Percentiles rank a stretch among this genome's conserved stretches.
Conservation (phyloP, 2,113 vertebrate genomes). For the Mormyrus lacerda region DNA sequence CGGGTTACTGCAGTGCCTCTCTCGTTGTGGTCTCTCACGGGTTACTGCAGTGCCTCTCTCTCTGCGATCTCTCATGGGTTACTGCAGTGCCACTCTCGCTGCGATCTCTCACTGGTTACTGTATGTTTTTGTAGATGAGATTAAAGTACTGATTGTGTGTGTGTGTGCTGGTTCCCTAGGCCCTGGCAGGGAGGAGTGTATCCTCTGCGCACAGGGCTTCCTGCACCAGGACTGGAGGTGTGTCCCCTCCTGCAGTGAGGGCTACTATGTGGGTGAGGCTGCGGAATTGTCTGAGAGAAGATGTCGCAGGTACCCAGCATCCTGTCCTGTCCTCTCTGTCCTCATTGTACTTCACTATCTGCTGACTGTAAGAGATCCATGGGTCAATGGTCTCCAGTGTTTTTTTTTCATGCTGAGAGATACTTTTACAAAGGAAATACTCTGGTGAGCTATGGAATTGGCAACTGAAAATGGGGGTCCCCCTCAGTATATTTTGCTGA, state of each 20-base stretch:
- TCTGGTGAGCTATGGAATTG: neutral
- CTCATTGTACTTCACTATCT: neutral
- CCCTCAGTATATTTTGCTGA: neutral
- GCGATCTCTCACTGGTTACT: neutral
- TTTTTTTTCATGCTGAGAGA: neutral
- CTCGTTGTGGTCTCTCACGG: neutral
- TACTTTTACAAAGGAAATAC: neutral
- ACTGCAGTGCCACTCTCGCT: neutral
- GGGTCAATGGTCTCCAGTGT: neutral
- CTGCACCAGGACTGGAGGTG: slow-evolving; percentile 76
- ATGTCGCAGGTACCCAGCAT: slow-evolving; percentile 66
- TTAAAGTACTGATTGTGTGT: neutral
- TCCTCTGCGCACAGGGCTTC: slow-evolving; percentile 61
- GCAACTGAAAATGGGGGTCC: neutral
- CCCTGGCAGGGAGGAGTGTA: slow-evolving; percentile 64
- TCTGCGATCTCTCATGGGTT: neutral
- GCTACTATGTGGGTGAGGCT: slow-evolving; percentile 67
- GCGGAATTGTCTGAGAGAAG: slow-evolving; percentile 67
- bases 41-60: neutral
- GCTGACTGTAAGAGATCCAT: neutral
- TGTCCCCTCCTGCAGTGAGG: slow-evolving; percentile 61
- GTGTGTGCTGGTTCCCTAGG: slow-evolving; percentile 48
- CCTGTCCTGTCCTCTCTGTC: neutral
- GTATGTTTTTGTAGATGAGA: neutral
- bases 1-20: neutral